Base-by-base conservation (phyloP, 1,140 invertebrate species). In the Muscidifurax raptorellus region DNA sequence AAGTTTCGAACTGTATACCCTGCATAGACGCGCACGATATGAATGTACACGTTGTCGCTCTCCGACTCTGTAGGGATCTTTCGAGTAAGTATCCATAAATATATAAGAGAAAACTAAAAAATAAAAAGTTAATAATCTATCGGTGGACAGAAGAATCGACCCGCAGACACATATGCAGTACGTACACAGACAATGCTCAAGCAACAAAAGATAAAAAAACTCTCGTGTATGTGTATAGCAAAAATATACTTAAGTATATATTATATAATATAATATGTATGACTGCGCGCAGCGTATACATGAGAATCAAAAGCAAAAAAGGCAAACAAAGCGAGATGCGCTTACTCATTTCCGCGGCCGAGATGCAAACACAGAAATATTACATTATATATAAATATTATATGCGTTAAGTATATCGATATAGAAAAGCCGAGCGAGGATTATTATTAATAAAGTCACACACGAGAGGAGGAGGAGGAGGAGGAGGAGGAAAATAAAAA, bases 291-390 rank as follows among this genome's bases (percentile, higher is more conserved):
- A 59, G 22, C 52, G 52, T 59, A 59, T 52, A 44, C 47, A 47
- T 83, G 74, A 83, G 82, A 83, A 83, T 83, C 72, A 83, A 83
- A 83, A 52, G 75, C 52, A 77, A 27, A 44, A 44, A 27, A 15
- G 6, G 47, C n/a, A 28, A 47, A 28, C 32, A 52, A 52, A 59
- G 76, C 40, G 36, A n/a, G 27, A 25, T 52, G 44, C 44, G 44
- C 7, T 52, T 9, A 66, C 75, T 59, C 72, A 75, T 82, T 77
- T 22, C 59, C 27, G 75, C 47, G 15, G 47, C 44, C 18, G 75
- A 77, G 47, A 15, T 47, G 47, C 13, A 74, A 81, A 28, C 44
- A n/a, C 52, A 59, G 52, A 59, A 52, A n/a, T 59, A 59, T n/a
- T 59, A 59, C n/a, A n/a, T n/a, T 44, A 74, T 47, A 81, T 36